phyloP scores from a whole-genome alignment of 2,797 vertebrate genomes.

The Lateolabrax maculatus region DNA sequence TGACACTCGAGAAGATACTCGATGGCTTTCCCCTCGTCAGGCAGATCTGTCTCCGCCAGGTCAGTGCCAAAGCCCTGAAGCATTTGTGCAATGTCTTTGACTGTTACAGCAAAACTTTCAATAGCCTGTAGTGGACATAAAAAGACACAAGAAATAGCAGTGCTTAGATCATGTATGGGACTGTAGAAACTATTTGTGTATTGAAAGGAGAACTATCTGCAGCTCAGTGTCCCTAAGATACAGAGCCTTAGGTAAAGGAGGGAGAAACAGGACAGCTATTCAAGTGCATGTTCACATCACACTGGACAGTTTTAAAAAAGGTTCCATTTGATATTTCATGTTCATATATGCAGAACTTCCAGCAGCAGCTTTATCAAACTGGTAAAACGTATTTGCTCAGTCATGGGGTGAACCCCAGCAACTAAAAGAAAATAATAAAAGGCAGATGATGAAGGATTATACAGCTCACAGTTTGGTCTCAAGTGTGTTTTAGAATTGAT shows the following conservation, averaged over 20 bases:
- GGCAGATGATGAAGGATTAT: accelerated
- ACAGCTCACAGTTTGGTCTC: background rate
- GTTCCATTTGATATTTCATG: background rate
- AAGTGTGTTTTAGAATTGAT: background rate
- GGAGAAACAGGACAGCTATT: background rate
- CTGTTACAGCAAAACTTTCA: conserved; percentile 95
- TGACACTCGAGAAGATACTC: conserved; percentile 90
- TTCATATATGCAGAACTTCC: background rate
- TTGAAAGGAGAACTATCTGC: background rate
- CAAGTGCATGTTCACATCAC: background rate
- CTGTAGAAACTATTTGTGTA: background rate
- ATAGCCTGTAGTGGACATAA: conserved; percentile 87
- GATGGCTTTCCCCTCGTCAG: conserved; percentile 87
- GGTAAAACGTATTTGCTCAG: background rate
- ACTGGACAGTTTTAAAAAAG: background rate
- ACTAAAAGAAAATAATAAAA: background rate
- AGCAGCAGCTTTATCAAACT: conserved; percentile 4
- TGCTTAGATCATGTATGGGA: background rate
- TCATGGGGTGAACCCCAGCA: background rate
- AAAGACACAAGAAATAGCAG: background rate
- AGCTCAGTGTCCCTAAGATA: background rate
- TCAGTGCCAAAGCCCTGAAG: conserved; percentile 95
- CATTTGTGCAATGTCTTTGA: conserved; percentile 98
- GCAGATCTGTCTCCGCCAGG: conserved; percentile 92
- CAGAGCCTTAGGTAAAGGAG: background rate